These are phyloP conservation scores for Spodoptera exigua DNA, from an alignment of 2,888 invertebrate genomes.

Conservation along the genomic window DNA sequence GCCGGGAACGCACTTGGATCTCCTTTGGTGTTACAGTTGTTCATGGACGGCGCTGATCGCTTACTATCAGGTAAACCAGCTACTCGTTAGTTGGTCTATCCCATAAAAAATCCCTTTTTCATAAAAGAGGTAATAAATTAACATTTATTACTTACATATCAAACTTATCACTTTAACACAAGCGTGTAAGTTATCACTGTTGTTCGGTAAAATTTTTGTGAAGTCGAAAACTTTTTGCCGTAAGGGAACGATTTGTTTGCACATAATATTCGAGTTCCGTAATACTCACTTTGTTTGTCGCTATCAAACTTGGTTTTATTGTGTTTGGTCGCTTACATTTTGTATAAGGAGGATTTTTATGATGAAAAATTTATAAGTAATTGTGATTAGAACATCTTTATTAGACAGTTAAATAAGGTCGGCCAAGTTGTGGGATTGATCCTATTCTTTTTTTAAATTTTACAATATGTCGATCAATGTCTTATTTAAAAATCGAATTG, in stretches of 20 bases:
- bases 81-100: too few relatives aligned
- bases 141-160: conserved; percentile 8
- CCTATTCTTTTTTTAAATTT: too few relatives aligned
- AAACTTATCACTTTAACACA: conserved; percentile 8
- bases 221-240: conserved; percentile 10
- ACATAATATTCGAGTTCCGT: conserved; percentile 21
- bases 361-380: too few relatives aligned
- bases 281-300: conserved; percentile 32
- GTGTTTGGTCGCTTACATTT: conserved; percentile 21
- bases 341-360: conserved; percentile 11
- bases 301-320: conserved; percentile 34
- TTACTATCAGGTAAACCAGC: too few relatives aligned
- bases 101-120: too few relatives aligned
- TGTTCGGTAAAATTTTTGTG: conserved; percentile 30
- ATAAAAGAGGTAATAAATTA: background rate
- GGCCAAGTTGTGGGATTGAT: too few relatives aligned
- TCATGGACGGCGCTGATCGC: too few relatives aligned
- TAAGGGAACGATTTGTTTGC: conserved; percentile 33
- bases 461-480: too few relatives aligned
- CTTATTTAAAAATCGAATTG: too few relatives aligned
- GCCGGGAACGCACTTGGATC: too few relatives aligned
- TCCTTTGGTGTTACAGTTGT: too few relatives aligned
- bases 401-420: background rate
- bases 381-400: background rate
- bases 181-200: conserved; percentile 18